A percentile compares a stretch with the other conserved stretches of the same genome.
These are phyloP conservation scores for Rallus crepitans DNA, from an alignment of 2,797 vertebrate species.

Conservation along the genomic window DNA sequence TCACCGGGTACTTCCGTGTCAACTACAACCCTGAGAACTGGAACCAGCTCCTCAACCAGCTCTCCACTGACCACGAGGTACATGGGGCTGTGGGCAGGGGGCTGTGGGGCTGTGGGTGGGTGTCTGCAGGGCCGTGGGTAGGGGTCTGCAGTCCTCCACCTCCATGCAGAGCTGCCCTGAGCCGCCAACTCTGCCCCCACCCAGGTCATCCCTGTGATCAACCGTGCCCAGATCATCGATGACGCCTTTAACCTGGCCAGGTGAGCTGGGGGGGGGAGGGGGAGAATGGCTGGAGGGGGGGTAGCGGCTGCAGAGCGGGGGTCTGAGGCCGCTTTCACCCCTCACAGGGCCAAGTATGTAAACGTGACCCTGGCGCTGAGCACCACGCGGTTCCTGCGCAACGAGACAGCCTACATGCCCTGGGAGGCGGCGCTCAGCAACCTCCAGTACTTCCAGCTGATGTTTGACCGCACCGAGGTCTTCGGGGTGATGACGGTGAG, in stretches of 20 bases:
- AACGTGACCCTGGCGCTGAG: constrained; percentile 81
- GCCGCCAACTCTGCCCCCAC: neutral
- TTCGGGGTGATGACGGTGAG: constrained; percentile 87
- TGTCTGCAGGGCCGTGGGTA: rapidly evolving
- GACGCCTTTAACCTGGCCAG: constrained; percentile 91
- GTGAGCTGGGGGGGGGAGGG: constrained; percentile 70
- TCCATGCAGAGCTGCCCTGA: rapidly evolving
- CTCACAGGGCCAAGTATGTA: constrained; percentile 81
- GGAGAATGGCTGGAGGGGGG: too few relatives aligned
- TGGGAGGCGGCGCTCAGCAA: constrained; percentile 86
- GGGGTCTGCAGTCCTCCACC: rapidly evolving
- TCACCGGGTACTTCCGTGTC: constrained; percentile 92
- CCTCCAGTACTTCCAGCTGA: constrained; percentile 85
- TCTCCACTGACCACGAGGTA: constrained; percentile 71
- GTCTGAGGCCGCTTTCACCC: neutral
- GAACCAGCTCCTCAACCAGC: constrained; percentile 82
- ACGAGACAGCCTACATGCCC: constrained; percentile 86
- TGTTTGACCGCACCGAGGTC: constrained; percentile 91
- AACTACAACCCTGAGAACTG: constrained; percentile 93
- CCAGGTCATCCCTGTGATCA: constrained; percentile 87
- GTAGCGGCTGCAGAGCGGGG: rapidly evolving
- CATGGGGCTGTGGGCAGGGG: rapidly evolving
- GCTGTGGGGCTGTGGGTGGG: too few relatives aligned
- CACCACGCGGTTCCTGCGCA: constrained; percentile 86
- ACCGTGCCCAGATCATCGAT: constrained; percentile 91